phyloP scores from a whole-genome alignment of 1,140 invertebrate species.

The Pinna nobilis region DNA sequence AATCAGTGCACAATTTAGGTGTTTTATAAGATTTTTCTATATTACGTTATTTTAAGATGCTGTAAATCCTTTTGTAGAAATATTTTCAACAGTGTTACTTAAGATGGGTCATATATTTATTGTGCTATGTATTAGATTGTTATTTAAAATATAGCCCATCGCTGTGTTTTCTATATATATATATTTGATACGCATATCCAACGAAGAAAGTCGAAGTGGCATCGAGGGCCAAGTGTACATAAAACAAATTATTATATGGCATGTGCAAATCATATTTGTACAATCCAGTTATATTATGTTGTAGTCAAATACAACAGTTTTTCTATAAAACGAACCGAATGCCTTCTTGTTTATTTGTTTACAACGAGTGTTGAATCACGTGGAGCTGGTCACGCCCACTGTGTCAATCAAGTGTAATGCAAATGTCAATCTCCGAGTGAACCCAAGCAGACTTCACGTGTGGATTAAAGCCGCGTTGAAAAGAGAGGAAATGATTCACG shows the following conservation, averaged over 20 bases:
- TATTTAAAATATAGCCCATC: constrained; percentile 26
- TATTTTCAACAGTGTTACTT: background rate
- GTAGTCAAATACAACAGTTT: constrained; percentile 49
- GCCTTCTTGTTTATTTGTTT: constrained; percentile 30
- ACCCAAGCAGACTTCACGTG: too few relatives aligned
- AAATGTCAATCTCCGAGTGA: too few relatives aligned
- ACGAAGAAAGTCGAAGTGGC: constrained; percentile 39
- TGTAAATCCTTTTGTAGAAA: constrained; percentile 12
- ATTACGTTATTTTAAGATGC: constrained; percentile 4
- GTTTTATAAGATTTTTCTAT: constrained; percentile 3
- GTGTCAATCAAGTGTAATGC: constrained; percentile 30
- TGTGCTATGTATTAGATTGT: constrained; percentile 14
- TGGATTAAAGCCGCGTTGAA: too few relatives aligned
- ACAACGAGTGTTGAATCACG: constrained; percentile 20
- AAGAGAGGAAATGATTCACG: too few relatives aligned
- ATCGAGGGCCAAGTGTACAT: constrained; percentile 45
- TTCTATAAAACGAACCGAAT: constrained; percentile 37
- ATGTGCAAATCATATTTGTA: constrained; percentile 46
- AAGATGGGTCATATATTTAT: constrained; percentile 8
- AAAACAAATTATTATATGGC: constrained; percentile 34
- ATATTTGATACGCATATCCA: constrained; percentile 48
- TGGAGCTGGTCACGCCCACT: constrained; percentile 22
- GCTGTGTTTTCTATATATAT: constrained; percentile 21
- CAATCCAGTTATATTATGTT: constrained; percentile 44
- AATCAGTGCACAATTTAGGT: background rate